Base-by-base conservation (phyloP, 2,888 invertebrate genomes). In the Helleia helle region DNA sequence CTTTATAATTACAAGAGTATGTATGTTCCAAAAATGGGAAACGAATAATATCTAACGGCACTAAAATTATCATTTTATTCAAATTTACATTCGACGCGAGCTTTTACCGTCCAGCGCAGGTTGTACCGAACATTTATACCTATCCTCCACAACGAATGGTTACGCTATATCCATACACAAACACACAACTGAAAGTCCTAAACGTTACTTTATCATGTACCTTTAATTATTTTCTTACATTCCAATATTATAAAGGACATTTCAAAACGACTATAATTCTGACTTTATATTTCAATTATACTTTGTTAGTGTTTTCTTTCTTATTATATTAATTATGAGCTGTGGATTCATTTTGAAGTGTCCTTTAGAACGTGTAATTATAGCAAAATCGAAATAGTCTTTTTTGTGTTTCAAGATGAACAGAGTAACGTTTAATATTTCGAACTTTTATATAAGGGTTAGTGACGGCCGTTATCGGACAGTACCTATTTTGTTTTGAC, bases 1-100 rank as follows among this genome's bases (percentile, higher is more conserved):
- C 81, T 72, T 73, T 81, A 74, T 83, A 83, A 79, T 83, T 81
- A 83, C 83, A 84, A 57, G 80, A 84, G 76, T 80, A 80, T 61
- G 62, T 63, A 62, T 77, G 75, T 79, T 70, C 72, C 72, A 81
- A 79, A 74, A 74, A 83, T 77, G 79, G 76, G 73, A 77, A 77
- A 75, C 75, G 60, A 70, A 74, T 81, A 81, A 81, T 84, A 83
- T 83, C 80, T 79, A 79, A 74, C 71, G 81, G 81, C 77, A 79
- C 75, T 83, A 81, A 76, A 77, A 70, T 81, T 74, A 80, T 69
- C 53, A 62, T 64, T 59, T 68, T 73, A 71, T 65, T 71, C 71
- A 74, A 76, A 71, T 76, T 69, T 77, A 71, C 70, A 80, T 65
- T 67, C 58, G 52, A 56, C 57, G 58, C 64, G 57, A 57, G 56